Percentiles rank a stretch among this genome's conserved stretches.
These are phyloP conservation scores for Toxotes lorentzi DNA, from an alignment of 2,797 vertebrate genomes.

Conservation along the genomic window DNA sequence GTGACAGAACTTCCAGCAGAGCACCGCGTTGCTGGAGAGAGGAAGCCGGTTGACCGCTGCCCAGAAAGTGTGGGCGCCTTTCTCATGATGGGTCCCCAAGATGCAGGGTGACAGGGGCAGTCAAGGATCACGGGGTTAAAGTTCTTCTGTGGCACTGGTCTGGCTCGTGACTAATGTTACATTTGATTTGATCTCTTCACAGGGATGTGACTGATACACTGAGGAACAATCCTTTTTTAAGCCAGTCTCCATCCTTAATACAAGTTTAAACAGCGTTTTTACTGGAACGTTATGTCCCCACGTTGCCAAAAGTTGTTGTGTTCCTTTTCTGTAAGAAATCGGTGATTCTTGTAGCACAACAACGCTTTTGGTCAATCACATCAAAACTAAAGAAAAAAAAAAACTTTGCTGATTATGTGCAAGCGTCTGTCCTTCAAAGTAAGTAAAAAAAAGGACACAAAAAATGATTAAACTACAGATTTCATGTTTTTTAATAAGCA, in stretches of 20 bases:
- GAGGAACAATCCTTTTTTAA: neutral
- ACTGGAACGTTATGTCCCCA: neutral
- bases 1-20: conserved; percentile 99
- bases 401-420: neutral
- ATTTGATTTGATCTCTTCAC: neutral
- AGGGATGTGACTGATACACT: neutral
- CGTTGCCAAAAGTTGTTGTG: neutral
- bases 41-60: conserved; percentile 94
- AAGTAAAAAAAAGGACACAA: neutral
- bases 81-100: conserved; percentile 98
- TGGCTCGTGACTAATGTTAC: neutral
- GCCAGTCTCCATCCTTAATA: neutral
- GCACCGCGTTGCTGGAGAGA: conserved; percentile 96
- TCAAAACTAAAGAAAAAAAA: neutral
- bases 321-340: neutral
- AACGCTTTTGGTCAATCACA: neutral
- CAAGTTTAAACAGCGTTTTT: neutral
- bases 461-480: neutral
- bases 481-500: conserved; percentile 3
- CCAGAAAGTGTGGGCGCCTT: conserved; percentile 98
- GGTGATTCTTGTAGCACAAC: neutral
- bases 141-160: neutral
- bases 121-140: conserved; percentile 74
- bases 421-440: neutral
- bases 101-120: conserved; percentile 90